Conservation (phyloP, 2,797 vertebrate genomes). For the Numenius phaeopus region DNA sequence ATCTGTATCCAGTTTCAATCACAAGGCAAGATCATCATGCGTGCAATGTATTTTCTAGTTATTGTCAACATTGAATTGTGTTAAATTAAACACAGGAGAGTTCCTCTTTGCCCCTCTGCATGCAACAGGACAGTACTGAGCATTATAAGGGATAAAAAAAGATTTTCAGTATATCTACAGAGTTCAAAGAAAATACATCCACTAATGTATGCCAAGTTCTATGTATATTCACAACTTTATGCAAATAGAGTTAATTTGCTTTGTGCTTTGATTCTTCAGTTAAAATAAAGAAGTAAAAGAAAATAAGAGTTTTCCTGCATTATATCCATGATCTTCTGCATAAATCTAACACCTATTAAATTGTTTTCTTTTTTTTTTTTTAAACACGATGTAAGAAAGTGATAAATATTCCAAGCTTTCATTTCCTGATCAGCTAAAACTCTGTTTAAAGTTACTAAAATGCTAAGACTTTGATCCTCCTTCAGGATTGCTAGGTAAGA, state of each 20-base stretch:
- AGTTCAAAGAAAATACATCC: background rate
- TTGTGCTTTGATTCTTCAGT: background rate
- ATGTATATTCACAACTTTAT: background rate
- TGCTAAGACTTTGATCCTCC: conserved; percentile 23
- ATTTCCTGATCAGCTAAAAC: conserved; percentile 2
- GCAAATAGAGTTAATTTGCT: background rate
- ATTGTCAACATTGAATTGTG: background rate
- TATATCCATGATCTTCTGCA: background rate
- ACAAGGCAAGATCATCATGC: background rate
- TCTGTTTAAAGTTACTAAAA: conserved; percentile 50
- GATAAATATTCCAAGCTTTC: conserved; percentile 35
- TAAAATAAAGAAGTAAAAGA: background rate
- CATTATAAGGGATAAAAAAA: background rate
- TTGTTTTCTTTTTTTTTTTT: background rate
- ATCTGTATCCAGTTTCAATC: conserved; percentile 7
- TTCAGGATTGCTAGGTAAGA: background rate
- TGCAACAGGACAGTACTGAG: background rate
- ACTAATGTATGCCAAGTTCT: background rate
- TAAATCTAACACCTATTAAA: conserved; percentile 17
- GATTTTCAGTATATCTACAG: background rate
- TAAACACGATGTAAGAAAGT: background rate
- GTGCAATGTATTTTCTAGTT: background rate
- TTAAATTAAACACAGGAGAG: conserved; percentile 18
- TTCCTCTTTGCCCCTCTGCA: background rate
- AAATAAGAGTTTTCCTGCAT: background rate